These are phyloP conservation scores for Hystrix cristata DNA, from an alignment of 2,113 vertebrate species.

Conservation along the genomic window DNA sequence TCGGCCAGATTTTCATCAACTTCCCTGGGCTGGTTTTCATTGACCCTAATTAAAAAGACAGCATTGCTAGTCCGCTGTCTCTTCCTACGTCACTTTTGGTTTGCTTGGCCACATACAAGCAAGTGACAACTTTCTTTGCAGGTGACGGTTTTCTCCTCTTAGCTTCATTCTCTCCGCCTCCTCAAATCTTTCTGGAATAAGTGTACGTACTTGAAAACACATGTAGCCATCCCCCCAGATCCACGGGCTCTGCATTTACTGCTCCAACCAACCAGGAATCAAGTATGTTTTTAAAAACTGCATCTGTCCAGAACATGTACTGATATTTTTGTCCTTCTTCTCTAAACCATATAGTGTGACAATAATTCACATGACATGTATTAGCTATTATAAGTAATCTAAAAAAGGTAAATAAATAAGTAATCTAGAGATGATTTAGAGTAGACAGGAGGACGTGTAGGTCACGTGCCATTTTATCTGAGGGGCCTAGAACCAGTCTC, in stretches of 20 bases:
- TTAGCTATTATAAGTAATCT: not conserved
- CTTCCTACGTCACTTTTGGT: not conserved
- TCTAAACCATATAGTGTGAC: not conserved
- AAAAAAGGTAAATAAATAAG: not conserved
- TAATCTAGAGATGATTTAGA: constrained; percentile 8
- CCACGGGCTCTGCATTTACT: not conserved
- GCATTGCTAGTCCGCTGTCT: not conserved
- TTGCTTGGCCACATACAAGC: not conserved
- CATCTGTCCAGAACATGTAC: not conserved
- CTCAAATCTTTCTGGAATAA: not conserved
- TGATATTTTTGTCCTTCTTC: not conserved
- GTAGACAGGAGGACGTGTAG: not conserved
- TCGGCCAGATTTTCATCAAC: not conserved
- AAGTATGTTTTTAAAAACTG: not conserved
- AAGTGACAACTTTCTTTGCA: not conserved
- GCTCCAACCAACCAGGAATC: not conserved
- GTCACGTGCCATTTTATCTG: not conserved
- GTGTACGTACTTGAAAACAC: not conserved
- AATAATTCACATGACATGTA: not conserved
- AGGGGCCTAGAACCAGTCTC: not conserved
- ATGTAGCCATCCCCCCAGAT: not conserved
- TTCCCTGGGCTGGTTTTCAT: not conserved
- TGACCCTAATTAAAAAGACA: not conserved
- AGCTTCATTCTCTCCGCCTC: not conserved
- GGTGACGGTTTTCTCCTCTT: not conserved